Evolutionary conservation across 2,113 vertebrate genomes (phyloP), one percentile per base, ranked within the genome.

Genomic region (Bubo bubo): DNA sequence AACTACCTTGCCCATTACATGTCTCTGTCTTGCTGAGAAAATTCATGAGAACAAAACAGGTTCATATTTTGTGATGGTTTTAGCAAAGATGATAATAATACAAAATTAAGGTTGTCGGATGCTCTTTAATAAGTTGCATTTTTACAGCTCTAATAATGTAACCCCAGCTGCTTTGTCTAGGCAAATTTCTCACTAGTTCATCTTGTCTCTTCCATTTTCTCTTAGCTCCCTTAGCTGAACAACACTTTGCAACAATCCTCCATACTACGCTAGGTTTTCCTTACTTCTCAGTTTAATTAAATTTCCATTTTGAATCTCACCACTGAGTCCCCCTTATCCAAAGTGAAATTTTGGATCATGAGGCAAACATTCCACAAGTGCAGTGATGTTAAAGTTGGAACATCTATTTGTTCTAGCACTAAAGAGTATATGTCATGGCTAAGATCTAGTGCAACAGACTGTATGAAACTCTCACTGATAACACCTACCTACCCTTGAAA

Each of bases 241-340:
- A 32, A 13, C 14, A 24, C 2, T 15, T 74, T 59, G 9, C 56
- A 58, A n/a, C 30, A 62, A 26, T 70, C 41, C 28, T 56, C 35
- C 37, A n/a, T n/a, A 67, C 12, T 41, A 39, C 21, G 74, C 23
- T 52, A 88, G 30, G 60, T 75, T 72, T 82, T 37, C 60, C 23
- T 64, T 27, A 60, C 4, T 60, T 86, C 26, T 75, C 19, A 41
- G 10, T n/a, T 30, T 47, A 73, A 77, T 32, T 8, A 62, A 18
- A 28, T 47, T 68, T 14, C 63, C 43, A 66, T 56, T 66, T 83
- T 62, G 22, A 77, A 77, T 47, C 20, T 70, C 43, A 50, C 20
- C 28, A 28, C 28, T 0, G 1, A 43, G 15, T 85, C 37, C 8
- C 9, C 41, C 12, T 66, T 58, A 34, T 7, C 8, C 39, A 58